Percentiles rank a stretch among this genome's conserved stretches.
Conservation (phyloP, 2,888 invertebrate species). For the Gonocerus acuteangulatus region DNA sequence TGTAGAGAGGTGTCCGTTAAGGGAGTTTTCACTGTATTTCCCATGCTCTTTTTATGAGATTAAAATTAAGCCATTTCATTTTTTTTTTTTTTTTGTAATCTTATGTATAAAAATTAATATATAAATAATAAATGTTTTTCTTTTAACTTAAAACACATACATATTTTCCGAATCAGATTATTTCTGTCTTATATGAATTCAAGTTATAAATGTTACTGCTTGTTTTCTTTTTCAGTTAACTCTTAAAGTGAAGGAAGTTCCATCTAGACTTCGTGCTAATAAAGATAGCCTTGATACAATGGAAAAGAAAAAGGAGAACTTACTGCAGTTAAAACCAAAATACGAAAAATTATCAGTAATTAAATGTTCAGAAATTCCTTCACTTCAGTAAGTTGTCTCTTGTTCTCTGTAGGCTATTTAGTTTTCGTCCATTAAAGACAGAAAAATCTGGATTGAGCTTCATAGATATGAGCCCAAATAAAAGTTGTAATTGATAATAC, state of each 20-base stretch:
- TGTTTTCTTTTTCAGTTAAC: conserved; percentile 47
- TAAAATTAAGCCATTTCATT: too few species aligned
- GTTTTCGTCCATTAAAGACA: background rate
- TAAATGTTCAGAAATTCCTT: conserved; percentile 57
- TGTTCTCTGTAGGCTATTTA: background rate
- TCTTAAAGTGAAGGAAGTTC: conserved; percentile 60
- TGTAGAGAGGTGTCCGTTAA: too few species aligned
- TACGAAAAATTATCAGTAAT: conserved; percentile 57
- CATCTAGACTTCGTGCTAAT: conserved; percentile 54
- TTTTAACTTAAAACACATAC: too few species aligned
- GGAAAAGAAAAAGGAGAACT: conserved; percentile 57
- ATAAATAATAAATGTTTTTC: too few species aligned
- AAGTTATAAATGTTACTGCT: too few species aligned
- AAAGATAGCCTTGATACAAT: conserved; percentile 56
- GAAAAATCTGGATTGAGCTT: background rate
- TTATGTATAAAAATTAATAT: too few species aligned
- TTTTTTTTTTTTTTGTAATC: too few species aligned
- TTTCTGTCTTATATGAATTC: too few species aligned
- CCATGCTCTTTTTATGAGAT: too few species aligned
- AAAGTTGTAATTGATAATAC: too few species aligned
- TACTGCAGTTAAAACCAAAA: conserved; percentile 61
- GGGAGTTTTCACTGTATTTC: too few species aligned
- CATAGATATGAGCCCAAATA: background rate
- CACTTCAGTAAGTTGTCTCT: conserved; percentile 35
- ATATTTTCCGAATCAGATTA: too few species aligned